Conservation (phyloP, 2,888 invertebrate species). For the Adineta ricciae region DNA sequence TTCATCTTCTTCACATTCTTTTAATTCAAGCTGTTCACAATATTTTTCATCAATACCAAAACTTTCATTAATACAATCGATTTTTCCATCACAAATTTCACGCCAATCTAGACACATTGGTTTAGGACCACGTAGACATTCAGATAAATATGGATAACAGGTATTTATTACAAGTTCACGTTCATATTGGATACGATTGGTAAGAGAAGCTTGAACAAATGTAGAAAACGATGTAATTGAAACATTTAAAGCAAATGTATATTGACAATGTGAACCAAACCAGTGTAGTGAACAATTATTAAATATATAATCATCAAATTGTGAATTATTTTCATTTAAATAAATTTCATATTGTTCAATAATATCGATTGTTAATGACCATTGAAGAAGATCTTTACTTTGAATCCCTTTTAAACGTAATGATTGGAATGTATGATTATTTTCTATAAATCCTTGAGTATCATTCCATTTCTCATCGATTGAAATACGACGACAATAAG, state of each 20-base stretch:
- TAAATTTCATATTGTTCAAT: neutral
- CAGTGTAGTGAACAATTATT: neutral
- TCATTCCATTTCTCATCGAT: too few species aligned
- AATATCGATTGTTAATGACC: neutral
- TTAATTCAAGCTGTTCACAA: neutral
- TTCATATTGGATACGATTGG: neutral
- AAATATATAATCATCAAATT: neutral
- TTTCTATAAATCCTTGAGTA: too few species aligned
- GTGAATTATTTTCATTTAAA: neutral
- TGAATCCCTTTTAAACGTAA: too few species aligned
- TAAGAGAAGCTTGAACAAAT: neutral
- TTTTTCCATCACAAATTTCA: constrained; percentile 1
- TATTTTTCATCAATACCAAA: neutral
- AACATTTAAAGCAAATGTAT: neutral
- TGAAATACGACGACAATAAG: too few species aligned
- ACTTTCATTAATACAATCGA: neutral
- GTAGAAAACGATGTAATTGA: neutral
- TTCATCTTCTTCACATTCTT: neutral
- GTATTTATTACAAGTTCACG: neutral
- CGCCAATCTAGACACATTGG: neutral
- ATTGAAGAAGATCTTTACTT: too few species aligned
- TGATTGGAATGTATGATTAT: too few species aligned
- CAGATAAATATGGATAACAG: neutral
- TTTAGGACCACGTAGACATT: neutral
- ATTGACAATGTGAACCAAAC: neutral